phyloP scores from a whole-genome alignment of 2,797 vertebrate species.

The Galaxias olidus region DNA sequence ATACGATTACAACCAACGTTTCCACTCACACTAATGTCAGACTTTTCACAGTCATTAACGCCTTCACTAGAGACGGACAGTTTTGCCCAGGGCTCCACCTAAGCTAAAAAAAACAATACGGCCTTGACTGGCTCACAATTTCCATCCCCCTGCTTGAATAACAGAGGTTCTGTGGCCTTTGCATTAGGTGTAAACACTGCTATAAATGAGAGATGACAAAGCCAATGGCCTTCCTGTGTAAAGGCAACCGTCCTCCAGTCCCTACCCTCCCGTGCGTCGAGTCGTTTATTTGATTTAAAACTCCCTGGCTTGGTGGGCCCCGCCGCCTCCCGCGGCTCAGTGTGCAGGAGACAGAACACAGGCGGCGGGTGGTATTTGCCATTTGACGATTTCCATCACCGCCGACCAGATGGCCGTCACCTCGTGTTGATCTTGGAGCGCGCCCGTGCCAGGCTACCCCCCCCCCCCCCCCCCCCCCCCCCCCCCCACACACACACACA shows the following conservation, averaged over 20 bases:
- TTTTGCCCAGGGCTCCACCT: no score
- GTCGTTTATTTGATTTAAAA: conserved; percentile 56
- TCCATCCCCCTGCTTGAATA: conserved; percentile 38
- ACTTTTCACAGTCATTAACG: no score
- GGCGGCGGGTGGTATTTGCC: conserved; percentile 58
- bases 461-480: conserved; percentile 13
- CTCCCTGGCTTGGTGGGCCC: conserved; percentile 32
- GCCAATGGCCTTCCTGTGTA: conserved; percentile 55
- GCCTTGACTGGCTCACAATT: conserved; percentile 65
- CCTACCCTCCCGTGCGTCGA: conserved; percentile 40
- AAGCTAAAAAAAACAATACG: background rate
- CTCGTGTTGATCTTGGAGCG: conserved; percentile 64
- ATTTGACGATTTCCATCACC: conserved; percentile 49
- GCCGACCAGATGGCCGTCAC: conserved; percentile 63
- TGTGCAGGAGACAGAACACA: conserved; percentile 35
- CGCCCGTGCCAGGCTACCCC: conserved; percentile 39
- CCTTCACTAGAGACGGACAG: no score
- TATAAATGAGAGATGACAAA: conserved; percentile 58
- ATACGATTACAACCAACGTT: no score
- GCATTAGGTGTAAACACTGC: conserved; percentile 50
- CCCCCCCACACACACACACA: no score
- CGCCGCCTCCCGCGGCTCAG: conserved; percentile 22
- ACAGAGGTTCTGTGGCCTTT: conserved; percentile 48
- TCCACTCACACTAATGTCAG: no score
- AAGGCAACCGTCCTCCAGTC: conserved; percentile 37